Evolutionary conservation across 1,140 invertebrate genomes (phyloP), one percentile per base, ranked within the genome.

Genomic region (Aricia agestis): DNA sequence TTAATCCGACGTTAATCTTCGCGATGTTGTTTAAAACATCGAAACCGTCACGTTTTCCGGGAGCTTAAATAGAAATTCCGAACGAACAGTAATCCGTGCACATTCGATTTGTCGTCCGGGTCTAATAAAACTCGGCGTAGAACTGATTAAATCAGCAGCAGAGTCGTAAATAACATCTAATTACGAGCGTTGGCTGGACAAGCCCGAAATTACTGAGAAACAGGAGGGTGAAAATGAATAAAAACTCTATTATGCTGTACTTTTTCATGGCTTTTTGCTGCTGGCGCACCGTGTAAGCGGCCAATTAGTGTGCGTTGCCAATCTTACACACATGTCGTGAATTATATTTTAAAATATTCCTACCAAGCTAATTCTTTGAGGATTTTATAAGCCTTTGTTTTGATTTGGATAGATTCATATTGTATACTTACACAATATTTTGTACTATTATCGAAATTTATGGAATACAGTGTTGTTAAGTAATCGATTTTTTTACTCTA

Each of bases 131-230:
- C 59, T 63, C 3, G 19, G 59, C 2, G 59, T 3, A 19, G 6
- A 63, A 19, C 59, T 63, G 59, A 63, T 63, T 31, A 63, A 25
- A 63, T 19, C 18, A 63, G 59, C 6, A 19, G 59, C 18, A 18
- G 19, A 63, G 59, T 63, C 59, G 59, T 63, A 63, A 63, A 63
- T 63, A 63, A 63, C 17, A 63, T 63, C 59, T 63, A 63, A 63
- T 63, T 63, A 63, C 59, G 59, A 18, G 6, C 59, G 15, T 25
- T 9, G 19, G 59, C 19, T 19, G 58, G 58, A 59, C 58, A 25
- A 11, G 59, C 11, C 59, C 18, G 19, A 63, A 63, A 63, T 19
- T 63, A 31, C 18, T 11, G n/a, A 63, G 18, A 25, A 19, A 52
- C 45, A 52, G 13, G 45, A 52, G 45, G 45, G 45, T 52, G 45